Percentiles rank a stretch among this genome's conserved stretches.
Evolutionary conservation across 2,113 vertebrate genomes (phyloP).

Genomic region (human (Homo sapiens)): DNA sequence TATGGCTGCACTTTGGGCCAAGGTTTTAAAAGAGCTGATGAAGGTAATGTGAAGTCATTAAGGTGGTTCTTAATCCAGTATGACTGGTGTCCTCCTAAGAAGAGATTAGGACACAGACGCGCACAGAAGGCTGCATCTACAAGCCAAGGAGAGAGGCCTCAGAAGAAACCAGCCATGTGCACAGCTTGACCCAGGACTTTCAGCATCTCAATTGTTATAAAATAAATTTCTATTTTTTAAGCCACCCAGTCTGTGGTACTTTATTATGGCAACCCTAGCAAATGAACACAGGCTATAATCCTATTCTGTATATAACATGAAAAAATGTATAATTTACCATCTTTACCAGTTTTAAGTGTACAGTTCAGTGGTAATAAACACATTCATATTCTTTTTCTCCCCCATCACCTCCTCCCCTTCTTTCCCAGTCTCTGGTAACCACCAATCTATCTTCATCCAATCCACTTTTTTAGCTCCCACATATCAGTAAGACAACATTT

Average conservation of each 20-base stretch:
- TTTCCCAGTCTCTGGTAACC: background rate
- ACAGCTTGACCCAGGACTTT: background rate
- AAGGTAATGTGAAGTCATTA: background rate
- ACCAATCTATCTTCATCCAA: background rate
- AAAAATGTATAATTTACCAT: background rate
- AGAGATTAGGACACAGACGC: background rate
- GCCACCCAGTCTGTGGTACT: too few relatives aligned
- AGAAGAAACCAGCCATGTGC: background rate
- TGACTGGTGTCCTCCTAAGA: background rate
- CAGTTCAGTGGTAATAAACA: background rate
- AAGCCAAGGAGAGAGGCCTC: background rate
- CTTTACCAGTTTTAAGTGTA: background rate
- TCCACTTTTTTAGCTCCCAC: background rate
- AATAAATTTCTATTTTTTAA: background rate
- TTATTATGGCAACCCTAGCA: background rate
- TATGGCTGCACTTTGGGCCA: background rate
- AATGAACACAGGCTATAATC: background rate
- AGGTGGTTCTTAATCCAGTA: background rate
- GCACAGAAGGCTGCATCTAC: background rate
- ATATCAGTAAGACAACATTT: background rate
- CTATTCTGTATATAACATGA: background rate
- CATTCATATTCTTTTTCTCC: background rate
- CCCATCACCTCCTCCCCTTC: too few relatives aligned
- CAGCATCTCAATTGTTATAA: background rate
- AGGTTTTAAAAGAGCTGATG: background rate